Conservation (phyloP, 2,113 vertebrate species). For the Rhinopithecus roxellana region DNA sequence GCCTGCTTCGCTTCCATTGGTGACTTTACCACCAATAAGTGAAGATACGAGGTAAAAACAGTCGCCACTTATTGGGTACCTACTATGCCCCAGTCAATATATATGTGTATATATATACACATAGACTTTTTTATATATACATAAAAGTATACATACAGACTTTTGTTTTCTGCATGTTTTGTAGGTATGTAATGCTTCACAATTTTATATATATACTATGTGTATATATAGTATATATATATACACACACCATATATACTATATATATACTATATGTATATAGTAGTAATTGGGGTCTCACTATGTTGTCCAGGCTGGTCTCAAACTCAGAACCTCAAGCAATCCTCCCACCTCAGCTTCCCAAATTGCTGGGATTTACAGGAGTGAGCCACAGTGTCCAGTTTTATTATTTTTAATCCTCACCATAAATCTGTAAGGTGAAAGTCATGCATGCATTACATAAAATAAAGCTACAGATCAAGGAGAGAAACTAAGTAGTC, state of each 20-base stretch:
- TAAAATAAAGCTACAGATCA: background rate
- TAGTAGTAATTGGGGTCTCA: background rate
- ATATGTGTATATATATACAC: too few species aligned
- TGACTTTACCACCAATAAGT: background rate
- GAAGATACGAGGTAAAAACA: background rate
- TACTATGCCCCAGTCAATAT: background rate
- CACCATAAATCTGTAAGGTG: background rate
- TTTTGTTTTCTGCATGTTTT: too few species aligned
- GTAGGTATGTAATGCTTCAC: too few species aligned
- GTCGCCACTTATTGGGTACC: background rate
- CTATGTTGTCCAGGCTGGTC: background rate
- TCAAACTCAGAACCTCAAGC: background rate
- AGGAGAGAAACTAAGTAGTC: background rate
- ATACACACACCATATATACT: too few species aligned
- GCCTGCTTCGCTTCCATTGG: background rate
- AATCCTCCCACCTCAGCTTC: background rate
- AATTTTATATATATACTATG: too few species aligned
- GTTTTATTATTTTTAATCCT: background rate
- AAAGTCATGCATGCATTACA: background rate
- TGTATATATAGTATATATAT: too few species aligned
- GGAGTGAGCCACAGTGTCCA: background rate
- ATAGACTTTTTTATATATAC: too few species aligned
- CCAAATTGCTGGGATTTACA: background rate
- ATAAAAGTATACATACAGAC: too few species aligned
- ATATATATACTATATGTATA: background rate